Conservation (phyloP, 2,888 invertebrate genomes). For the Macaria liturata region DNA sequence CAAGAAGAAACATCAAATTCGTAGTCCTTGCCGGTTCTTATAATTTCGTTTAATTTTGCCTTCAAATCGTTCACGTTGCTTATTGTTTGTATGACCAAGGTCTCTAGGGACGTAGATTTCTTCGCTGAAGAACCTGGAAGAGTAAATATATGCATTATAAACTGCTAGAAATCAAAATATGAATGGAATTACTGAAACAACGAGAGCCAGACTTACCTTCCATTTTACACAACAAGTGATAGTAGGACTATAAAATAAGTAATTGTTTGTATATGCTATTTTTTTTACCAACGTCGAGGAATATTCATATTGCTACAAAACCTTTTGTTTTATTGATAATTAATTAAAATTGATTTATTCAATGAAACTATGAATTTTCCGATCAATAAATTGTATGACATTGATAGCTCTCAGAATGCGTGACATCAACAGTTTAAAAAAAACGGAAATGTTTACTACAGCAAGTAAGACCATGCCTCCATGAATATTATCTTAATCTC, state of each 20-base stretch:
- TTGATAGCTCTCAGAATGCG: too few relatives aligned
- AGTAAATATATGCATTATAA: background rate
- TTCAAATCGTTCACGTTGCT: conserved; percentile 70
- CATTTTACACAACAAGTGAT: conserved; percentile 33
- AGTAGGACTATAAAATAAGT: too few relatives aligned
- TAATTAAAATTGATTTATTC: background rate
- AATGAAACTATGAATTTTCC: background rate
- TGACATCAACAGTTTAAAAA: background rate
- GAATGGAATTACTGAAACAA: background rate
- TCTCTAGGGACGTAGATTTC: conserved; percentile 69
- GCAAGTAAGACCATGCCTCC: too few relatives aligned
- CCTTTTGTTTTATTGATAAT: background rate
- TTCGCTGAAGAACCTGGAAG: conserved; percentile 62
- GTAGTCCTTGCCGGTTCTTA: conserved; percentile 69
- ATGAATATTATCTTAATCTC: too few relatives aligned
- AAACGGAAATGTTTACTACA: too few relatives aligned
- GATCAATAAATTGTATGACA: conserved; percentile 5
- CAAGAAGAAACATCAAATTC: conserved; percentile 72
- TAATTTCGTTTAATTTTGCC: conserved; percentile 71
- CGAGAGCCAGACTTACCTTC: conserved; percentile 43
- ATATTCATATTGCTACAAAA: background rate
- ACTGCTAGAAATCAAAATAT: background rate
- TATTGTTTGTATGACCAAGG: conserved; percentile 68
- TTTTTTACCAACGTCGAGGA: background rate
- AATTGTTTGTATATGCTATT: too few relatives aligned